Base-by-base conservation (phyloP, 2,113 vertebrate genomes). In the Emydura subglobosa region DNA sequence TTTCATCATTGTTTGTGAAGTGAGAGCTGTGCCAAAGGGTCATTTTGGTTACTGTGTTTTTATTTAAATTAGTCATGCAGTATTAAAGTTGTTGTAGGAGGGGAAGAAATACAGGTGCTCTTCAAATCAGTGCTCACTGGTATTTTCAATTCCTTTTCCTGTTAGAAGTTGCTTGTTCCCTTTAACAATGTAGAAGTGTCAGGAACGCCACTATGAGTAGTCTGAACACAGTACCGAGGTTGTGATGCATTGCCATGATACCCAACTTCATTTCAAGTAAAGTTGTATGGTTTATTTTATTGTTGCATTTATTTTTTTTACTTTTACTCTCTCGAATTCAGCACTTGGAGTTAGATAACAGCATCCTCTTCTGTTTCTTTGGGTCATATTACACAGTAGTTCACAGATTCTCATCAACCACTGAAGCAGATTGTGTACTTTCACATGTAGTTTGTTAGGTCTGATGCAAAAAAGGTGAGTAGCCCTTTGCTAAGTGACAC, bases 191-290 rank as follows among this genome's bases (percentile, higher is more conserved):
- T 76, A 39, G n/a, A n/a, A 80, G 82, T 0, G 0, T 47, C 91
- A 86, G 53, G 81, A 79, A 24, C 19, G 8, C 4, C 3, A 1
- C 2, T 1, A 13, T 1, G 3, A 81, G 83, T 79, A 74, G 14
- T 47, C 74, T 6, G 47, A 78, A 78, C 42, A 44, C 25, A 47
- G 74, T 27, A 4, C 72, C 24, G 22, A 25, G 11, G 14, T 47
- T 76, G 39, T 76, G 74, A 47, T 76, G 7, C 22, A 22, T 74
- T 24, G n/a, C 79, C 50, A 1, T 0, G 12, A 94, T 79, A 85
- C 92, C 93, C 95, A 0, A 3, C 90, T 87, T 79, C 27, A 79
- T 34, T 5, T 85, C 5, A 34, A 96, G 95, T 96, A 97, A 97
- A 97, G 88, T 54, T 0, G 61, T 90, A 95, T 96, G 93, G 94